Base-by-base conservation (phyloP, 2,888 invertebrate species). In the Balanococcus diminutus region DNA sequence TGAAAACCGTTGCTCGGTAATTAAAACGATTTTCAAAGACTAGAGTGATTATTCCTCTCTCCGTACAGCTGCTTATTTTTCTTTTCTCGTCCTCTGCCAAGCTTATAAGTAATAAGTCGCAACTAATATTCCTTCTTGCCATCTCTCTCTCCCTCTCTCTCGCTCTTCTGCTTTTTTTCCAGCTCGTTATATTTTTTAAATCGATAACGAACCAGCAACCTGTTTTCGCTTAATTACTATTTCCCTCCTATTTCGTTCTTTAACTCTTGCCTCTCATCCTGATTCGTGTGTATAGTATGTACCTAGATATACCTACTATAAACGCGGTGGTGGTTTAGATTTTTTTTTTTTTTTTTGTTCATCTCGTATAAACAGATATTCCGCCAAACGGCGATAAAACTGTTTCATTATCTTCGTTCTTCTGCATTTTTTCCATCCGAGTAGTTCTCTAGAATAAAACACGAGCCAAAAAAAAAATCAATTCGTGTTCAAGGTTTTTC, bases 161-260 rank as follows among this genome's bases (percentile, higher is more conserved):
- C 22, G 3, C 28, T 5, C 19, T 51, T 2, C 19, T 51, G 0
- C 1, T n/a, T 51, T 51, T 51, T 67, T 36, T 9, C 32, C 75
- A 36, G 75, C 75, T 75, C 75, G 75, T 75, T 75, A 75, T 75
- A 75, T 75, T 75, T 75, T n/a, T 75, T 32, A 75, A 75, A 75
- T 36, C 75, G 75, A 75, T 75, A 75, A 75, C 75, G 75, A 75
- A 75, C 75, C 75, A 75, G 75, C 75, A 75, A 75, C 75, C 75
- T 75, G 75, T 75, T 75, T 75, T 75, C 32, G 32, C 75, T 75
- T 75, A 75, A 75, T 75, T 75, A 75, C 75, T 75, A 75, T 75
- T 75, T 75, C 32, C 75, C 28, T 32, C 16, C 61, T 32, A 25
- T 32, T 19, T 75, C 19, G 61, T 19, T n/a, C n/a, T 9, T 61